Evolutionary conservation across 2,113 vertebrate species (phyloP).

Genomic region (Antigone vipio): DNA sequence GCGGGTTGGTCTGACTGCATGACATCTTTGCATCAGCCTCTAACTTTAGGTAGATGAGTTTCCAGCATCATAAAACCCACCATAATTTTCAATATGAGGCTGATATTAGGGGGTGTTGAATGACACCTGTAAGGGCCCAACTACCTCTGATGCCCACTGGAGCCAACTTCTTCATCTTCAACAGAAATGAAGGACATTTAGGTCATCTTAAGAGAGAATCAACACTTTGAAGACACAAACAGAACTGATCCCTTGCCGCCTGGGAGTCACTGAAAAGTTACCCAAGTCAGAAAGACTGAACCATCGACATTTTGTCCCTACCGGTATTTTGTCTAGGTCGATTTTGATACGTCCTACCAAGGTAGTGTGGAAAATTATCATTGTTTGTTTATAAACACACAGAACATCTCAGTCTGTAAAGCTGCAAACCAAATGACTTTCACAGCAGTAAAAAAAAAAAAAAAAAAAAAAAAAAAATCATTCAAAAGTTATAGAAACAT

Average conservation of each 20-base stretch:
- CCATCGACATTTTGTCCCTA: neutral
- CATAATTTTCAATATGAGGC: neutral
- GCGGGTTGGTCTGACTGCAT: neutral
- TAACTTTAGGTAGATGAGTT: neutral
- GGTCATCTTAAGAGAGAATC: neutral
- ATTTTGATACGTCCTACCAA: neutral
- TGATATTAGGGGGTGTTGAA: neutral
- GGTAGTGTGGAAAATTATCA: neutral
- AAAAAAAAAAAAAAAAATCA: neutral
- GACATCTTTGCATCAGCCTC: neutral
- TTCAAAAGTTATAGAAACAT: neutral
- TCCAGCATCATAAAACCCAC: neutral
- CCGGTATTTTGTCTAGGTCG: neutral
- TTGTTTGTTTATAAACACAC: neutral
- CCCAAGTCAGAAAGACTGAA: neutral
- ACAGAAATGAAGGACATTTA: neutral
- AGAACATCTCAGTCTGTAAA: neutral
- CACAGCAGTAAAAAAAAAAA: neutral
- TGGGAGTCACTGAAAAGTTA: neutral
- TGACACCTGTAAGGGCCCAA: neutral
- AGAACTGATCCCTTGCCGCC: neutral
- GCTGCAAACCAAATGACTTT: neutral
- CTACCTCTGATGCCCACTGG: neutral
- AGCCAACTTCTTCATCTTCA: neutral
- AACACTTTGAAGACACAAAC: neutral